phyloP scores from a whole-genome alignment of 2,797 vertebrate genomes.

The Hylomyscus alleni region DNA sequence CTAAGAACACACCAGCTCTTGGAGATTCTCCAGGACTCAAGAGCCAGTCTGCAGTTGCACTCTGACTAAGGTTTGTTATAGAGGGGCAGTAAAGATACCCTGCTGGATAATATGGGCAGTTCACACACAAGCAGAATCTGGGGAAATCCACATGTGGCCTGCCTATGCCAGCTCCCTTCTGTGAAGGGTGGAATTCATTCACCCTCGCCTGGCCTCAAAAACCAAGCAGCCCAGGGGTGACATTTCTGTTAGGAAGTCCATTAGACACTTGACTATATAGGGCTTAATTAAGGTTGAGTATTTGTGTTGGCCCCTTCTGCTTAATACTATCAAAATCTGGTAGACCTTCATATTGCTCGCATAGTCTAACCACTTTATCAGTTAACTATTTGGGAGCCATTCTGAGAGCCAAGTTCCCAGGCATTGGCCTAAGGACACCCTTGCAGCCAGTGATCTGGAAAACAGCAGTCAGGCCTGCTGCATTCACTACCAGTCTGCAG shows the following conservation, averaged over 20 bases:
- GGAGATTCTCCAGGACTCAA: not conserved
- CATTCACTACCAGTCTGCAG: not conserved
- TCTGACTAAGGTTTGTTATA: not conserved
- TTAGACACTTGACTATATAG: not conserved
- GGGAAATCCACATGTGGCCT: not conserved
- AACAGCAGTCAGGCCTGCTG: not conserved
- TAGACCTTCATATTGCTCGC: not conserved
- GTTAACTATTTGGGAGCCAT: not conserved
- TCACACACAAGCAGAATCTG: not conserved
- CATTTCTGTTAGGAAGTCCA: not conserved
- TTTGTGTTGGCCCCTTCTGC: not conserved
- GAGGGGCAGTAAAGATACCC: not conserved
- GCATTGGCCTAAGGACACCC: not conserved
- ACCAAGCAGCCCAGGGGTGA: not conserved
- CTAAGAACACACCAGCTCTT: not conserved
- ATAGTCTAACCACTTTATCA: not conserved
- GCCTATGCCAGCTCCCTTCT: not conserved
- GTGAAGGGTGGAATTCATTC: not conserved
- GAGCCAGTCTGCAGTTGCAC: not conserved
- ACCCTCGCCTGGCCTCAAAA: not conserved
- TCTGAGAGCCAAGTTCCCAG: conserved; percentile 43
- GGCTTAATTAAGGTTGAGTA: not conserved
- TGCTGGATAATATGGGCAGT: not conserved
- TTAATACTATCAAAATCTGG: not conserved
- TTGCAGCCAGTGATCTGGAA: not conserved